These are phyloP conservation scores for Zoanthus sansibaricus DNA, from an alignment of 92 coral and sea anemone species.

Conservation along the genomic window DNA sequence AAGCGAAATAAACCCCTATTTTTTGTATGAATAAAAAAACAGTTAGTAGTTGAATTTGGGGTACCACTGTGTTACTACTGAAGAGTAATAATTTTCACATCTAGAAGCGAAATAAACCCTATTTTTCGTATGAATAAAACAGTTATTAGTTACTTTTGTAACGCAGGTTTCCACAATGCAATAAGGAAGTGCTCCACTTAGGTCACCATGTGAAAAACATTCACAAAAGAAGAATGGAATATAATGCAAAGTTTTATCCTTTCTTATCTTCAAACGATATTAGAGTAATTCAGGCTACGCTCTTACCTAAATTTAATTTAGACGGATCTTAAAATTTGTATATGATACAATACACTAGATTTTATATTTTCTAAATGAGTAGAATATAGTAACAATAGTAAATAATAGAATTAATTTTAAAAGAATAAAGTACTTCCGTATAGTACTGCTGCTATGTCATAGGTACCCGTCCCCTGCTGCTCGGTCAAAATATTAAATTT, in stretches of 20 bases:
- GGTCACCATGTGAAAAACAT: slow-evolving; percentile 16
- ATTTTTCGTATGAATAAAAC: not conserved
- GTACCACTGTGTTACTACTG: not conserved
- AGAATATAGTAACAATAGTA: too few relatives aligned
- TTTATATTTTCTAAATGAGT: too few relatives aligned
- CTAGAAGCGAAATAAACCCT: not conserved
- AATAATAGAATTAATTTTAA: too few relatives aligned
- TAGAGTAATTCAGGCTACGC: too few relatives aligned
- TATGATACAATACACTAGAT: too few relatives aligned
- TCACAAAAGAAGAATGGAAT: slow-evolving; percentile 11
- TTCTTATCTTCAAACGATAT: too few relatives aligned
- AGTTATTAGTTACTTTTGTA: not conserved
- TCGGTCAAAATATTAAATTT: too few relatives aligned
- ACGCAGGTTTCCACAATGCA: slow-evolving; percentile 6
- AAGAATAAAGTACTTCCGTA: too few relatives aligned
- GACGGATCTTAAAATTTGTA: too few relatives aligned
- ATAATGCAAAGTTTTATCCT: not conserved
- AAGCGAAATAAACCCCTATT: not conserved
- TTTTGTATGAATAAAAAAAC: not conserved
- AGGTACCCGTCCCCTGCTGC: too few relatives aligned
- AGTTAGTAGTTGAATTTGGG: not conserved
- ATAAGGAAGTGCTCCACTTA: slow-evolving; percentile 1
- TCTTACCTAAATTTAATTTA: too few relatives aligned
- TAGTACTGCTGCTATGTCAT: too few relatives aligned
- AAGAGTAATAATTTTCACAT: not conserved